Conservation (phyloP, 2,888 invertebrate genomes). For the Theodoxus fluviatilis region DNA sequence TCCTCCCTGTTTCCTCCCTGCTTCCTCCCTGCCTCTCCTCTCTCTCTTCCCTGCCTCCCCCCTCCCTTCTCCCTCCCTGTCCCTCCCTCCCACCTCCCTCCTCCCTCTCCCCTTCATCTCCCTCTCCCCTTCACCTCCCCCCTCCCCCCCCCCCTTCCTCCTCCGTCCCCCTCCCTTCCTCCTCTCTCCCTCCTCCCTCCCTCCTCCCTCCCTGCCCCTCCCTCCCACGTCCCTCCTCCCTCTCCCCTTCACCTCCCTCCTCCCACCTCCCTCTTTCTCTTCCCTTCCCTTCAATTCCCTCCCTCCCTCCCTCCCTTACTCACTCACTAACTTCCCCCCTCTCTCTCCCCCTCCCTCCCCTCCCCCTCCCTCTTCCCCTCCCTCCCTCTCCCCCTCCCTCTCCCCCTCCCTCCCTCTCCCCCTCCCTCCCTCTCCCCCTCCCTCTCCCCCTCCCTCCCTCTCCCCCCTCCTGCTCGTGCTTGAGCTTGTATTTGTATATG, state of each 20-base stretch:
- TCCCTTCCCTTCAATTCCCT: background rate
- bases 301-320: background rate
- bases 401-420: background rate
- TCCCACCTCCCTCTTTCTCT: background rate
- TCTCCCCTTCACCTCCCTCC: background rate
- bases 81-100: constrained; percentile 1
- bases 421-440: no score
- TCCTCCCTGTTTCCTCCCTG: background rate
- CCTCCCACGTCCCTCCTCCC: background rate
- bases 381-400: background rate
- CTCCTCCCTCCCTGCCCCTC: background rate
- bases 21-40: background rate
- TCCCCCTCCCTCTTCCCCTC: background rate
- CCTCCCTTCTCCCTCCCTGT: background rate
- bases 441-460: no score
- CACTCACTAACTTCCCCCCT: background rate
- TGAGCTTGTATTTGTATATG: no score
- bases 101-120: background rate
- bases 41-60: background rate
- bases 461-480: no score
- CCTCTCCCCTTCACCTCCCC: constrained; percentile 13
- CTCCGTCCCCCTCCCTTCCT: constrained; percentile 11
- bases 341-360: background rate
- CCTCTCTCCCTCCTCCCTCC: background rate
- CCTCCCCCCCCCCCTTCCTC: constrained; percentile 22